phyloP scores from a whole-genome alignment of 2,113 vertebrate genomes.

The Elachura formosa region DNA sequence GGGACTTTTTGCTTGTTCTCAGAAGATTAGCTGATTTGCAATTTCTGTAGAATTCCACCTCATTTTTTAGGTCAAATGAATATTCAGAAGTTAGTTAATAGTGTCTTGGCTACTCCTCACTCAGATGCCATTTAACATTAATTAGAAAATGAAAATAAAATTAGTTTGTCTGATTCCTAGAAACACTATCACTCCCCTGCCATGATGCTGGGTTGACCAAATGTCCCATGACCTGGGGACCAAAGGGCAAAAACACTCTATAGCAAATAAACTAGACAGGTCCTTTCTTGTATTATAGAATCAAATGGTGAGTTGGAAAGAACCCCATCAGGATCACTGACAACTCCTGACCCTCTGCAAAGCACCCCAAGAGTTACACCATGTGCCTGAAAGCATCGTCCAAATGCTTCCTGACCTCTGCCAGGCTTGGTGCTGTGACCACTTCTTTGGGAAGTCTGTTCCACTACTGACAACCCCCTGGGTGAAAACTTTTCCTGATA shows the following conservation, averaged over 20 bases:
- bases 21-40: background rate
- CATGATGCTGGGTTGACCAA: background rate
- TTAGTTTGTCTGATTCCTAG: background rate
- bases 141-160: background rate
- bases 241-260: background rate
- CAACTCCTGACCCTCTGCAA: background rate
- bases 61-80: background rate
- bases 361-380: background rate
- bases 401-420: background rate
- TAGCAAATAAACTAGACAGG: rapidly evolving
- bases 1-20: background rate
- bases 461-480: background rate
- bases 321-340: rapidly evolving
- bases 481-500: background rate
- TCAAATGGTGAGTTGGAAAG: background rate
- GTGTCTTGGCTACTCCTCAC: background rate
- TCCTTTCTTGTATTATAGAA: background rate
- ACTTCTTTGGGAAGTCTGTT: background rate
- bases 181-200: background rate
- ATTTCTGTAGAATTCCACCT: background rate
- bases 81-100: background rate
- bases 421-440: background rate
- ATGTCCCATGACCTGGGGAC: background rate
- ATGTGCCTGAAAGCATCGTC: background rate
- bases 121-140: background rate